These are phyloP conservation scores for Synanthedon formicaeformis DNA, from an alignment of 2,888 invertebrate species.

Conservation along the genomic window DNA sequence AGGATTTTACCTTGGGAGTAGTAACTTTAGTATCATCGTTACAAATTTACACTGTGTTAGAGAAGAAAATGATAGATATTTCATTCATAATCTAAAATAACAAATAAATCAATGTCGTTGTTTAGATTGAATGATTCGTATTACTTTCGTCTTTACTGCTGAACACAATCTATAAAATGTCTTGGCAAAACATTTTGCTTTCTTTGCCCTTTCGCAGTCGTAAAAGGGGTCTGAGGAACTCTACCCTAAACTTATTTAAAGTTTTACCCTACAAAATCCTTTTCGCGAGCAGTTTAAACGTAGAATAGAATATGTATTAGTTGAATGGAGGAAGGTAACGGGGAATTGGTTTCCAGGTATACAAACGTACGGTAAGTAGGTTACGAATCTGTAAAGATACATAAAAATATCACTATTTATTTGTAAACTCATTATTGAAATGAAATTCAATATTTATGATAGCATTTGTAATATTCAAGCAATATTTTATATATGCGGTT, in stretches of 20 bases:
- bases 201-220: slow-evolving; percentile 64
- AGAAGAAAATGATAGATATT: no score
- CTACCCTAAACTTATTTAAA: slow-evolving; percentile 66
- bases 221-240: slow-evolving; percentile 63
- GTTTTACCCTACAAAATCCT: slow-evolving; percentile 66
- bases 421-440: no score
- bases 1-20: no score
- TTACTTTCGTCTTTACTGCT: slow-evolving; percentile 22
- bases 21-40: no score
- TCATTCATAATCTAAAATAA: no score
- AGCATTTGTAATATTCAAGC: no score
- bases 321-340: slow-evolving; percentile 31
- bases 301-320: slow-evolving; percentile 62
- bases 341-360: slow-evolving; percentile 33
- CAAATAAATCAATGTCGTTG: slow-evolving; percentile 13
- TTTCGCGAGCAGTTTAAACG: slow-evolving; percentile 61
- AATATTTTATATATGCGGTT: no score
- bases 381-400: no score
- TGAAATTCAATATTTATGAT: no score
- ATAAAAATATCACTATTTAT: no score
- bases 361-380: slow-evolving; percentile 25
- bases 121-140: slow-evolving; percentile 16
- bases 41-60: no score
- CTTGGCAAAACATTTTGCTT: slow-evolving; percentile 66
- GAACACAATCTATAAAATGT: slow-evolving; percentile 59